Base-by-base conservation (phyloP, 2,888 invertebrate species). In the Papilio protenor region DNA sequence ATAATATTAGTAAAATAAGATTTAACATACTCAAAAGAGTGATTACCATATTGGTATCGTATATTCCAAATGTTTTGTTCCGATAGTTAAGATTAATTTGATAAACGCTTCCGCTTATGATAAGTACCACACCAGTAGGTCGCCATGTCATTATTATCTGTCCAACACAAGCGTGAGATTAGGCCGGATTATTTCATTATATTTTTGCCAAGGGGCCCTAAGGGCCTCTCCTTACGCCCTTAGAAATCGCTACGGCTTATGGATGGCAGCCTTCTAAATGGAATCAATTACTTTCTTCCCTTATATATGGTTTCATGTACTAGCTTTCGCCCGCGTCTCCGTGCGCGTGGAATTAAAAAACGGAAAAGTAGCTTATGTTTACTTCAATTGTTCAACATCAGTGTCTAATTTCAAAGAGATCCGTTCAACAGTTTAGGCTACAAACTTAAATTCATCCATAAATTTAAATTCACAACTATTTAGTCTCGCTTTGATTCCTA, bases 91-190 rank as follows among this genome's bases (percentile, higher is more conserved):
- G 12, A 21, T 57, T 57, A 16, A 76, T n/a, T 33, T 69, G 18
- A n/a, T 23, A 71, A 71, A 80, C 78, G 79, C 75, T 74, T 61
- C 33, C 73, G 45, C 79, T 80, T 71, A 47, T 83, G 52, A 83
- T 80, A 86, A 86, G 79, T 14, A 75, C 86, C 87, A 82, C 23
- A 52, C 21, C 52, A 74, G 69, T 52, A 77, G 79, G 84, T 81
- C 84, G 81, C 73, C 78, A 83, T 81, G 88, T 90, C 88, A 87
- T 91, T 89, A 90, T 91, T 91, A 91, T 90, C 90, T 91, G 87
- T 84, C 90, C 88, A 86, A 88, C 91, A 90, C 90, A 90, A 90
- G 88, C 90, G 89, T 88, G 85, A 88, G 90, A 90, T 90, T 90
- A 90, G 85, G 86, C 83, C 80, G 84, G 89, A 85, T 88, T 87